A percentile compares a stretch with the other conserved stretches of the same genome.
phyloP scores from a whole-genome alignment of 2,888 invertebrate species.

The Drosophila quinaria region DNA sequence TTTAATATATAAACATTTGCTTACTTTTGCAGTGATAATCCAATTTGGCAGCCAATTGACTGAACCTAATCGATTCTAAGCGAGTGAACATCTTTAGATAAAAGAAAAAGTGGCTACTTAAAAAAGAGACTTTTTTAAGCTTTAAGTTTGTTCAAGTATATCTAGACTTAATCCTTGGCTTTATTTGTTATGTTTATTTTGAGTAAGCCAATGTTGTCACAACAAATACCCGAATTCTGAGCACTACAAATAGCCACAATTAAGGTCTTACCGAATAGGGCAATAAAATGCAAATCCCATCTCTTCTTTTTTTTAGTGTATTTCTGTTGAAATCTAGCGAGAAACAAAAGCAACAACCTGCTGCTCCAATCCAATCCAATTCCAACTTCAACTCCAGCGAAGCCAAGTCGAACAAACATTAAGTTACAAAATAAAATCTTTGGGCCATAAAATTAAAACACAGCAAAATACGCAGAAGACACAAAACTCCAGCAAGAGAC shows the following conservation, averaged over 20 bases:
- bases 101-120: background rate
- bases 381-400: slow-evolving; percentile 23
- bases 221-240: slow-evolving; percentile 39
- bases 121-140: background rate
- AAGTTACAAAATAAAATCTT: slow-evolving; percentile 80
- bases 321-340: slow-evolving; percentile 53
- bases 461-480: slow-evolving; percentile 65
- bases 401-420: slow-evolving; percentile 73
- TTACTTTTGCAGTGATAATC: slow-evolving; percentile 22
- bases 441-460: slow-evolving; percentile 78
- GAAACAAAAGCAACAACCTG: slow-evolving; percentile 58
- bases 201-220: slow-evolving; percentile 41
- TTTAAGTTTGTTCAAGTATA: background rate
- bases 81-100: slow-evolving; percentile 1
- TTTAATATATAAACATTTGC: slow-evolving; percentile 30
- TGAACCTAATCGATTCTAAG: slow-evolving; percentile 19
- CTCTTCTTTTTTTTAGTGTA: slow-evolving; percentile 31
- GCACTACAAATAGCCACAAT: slow-evolving; percentile 53
- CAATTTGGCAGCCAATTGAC: slow-evolving; percentile 34
- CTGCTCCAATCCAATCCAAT: slow-evolving; percentile 59
- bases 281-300: slow-evolving; percentile 65
- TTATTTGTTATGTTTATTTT: background rate
- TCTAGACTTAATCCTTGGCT: slow-evolving; percentile 1
- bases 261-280: slow-evolving; percentile 32
- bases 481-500: slow-evolving; percentile 5